phyloP scores from a whole-genome alignment of 92 coral and sea anemone species.

The Bergia puertoricense region DNA sequence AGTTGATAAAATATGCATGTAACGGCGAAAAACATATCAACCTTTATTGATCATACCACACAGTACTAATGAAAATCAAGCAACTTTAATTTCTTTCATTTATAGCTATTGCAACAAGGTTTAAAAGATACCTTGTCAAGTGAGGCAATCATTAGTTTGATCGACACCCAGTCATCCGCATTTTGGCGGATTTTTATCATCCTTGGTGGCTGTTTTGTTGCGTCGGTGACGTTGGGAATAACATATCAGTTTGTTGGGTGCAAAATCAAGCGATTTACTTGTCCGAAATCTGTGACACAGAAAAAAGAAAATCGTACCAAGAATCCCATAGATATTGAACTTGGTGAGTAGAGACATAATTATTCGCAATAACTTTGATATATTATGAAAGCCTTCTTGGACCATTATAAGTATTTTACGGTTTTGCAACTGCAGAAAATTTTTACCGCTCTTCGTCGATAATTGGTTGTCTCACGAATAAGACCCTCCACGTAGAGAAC shows the following conservation, averaged over 20 bases:
- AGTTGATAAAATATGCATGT: too few relatives aligned
- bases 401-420: too few relatives aligned
- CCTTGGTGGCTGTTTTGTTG: background rate
- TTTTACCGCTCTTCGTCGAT: too few relatives aligned
- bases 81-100: too few relatives aligned
- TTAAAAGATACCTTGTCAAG: background rate
- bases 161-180: background rate
- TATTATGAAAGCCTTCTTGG: too few relatives aligned
- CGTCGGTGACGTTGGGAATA: background rate
- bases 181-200: background rate
- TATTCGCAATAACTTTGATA: too few relatives aligned
- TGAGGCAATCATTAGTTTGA: background rate
- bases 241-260: background rate
- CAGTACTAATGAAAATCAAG: too few relatives aligned
- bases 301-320: background rate
- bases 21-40: too few relatives aligned
- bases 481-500: too few relatives aligned
- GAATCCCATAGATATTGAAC: background rate
- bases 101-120: background rate
- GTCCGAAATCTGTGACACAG: background rate
- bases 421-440: too few relatives aligned
- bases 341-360: background rate
- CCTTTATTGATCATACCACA: too few relatives aligned
- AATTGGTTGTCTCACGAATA: too few relatives aligned
- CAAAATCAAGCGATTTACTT: background rate